Evolutionary conservation across 2,113 vertebrate species (phyloP), one percentile per base, ranked within the genome.

Genomic region (Dromaius novaehollandiae): DNA sequence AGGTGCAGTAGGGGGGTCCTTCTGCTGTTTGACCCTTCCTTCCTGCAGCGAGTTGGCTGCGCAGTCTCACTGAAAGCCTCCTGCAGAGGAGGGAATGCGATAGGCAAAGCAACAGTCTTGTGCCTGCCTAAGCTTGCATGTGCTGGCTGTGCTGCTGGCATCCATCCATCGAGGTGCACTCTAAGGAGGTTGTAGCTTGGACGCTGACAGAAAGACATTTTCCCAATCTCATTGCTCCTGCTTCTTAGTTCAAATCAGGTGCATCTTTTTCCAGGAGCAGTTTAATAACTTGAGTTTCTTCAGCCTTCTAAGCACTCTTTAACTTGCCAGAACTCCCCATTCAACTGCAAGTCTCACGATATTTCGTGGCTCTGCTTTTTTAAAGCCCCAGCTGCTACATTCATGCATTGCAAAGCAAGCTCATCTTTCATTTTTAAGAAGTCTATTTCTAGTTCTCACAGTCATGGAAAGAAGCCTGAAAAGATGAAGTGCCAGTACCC

Each of bases 401-500:
- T 94, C 44, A 50, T 71, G 64, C 79, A 88, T 42, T 86, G 44
- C 71, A 90, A 94, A 93, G 79, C 64, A 28, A 90, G 66, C 71
- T 95, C 12, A 3, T 77, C 79, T 86, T 94, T 95, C 76, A 81
- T 88, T 93, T 95, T 46, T 20, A 63, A 96, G 91, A 92, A 70
- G n/a, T 89, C 4, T 74, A 74, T 88, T 95, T 94, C 93, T 92
- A 81, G 69, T 88, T 92, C 73, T 95, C 61, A 60, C 15, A 42
- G 50, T 56, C 86, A 77, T 90, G 69, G 83, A 86, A 93, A 94
- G 79, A 90, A 88, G 86, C 80, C 71, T 91, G 81, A 81, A 63
- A 81, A 94, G 82, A 93, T 90, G 71, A 96, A 96, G 88, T 73
- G 60, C 69, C 76, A 78, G 88, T 92, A 90, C 74, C 70, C 82